Evolutionary conservation across 2,113 vertebrate genomes (phyloP).

Genomic region (Chunga burmeisteri): DNA sequence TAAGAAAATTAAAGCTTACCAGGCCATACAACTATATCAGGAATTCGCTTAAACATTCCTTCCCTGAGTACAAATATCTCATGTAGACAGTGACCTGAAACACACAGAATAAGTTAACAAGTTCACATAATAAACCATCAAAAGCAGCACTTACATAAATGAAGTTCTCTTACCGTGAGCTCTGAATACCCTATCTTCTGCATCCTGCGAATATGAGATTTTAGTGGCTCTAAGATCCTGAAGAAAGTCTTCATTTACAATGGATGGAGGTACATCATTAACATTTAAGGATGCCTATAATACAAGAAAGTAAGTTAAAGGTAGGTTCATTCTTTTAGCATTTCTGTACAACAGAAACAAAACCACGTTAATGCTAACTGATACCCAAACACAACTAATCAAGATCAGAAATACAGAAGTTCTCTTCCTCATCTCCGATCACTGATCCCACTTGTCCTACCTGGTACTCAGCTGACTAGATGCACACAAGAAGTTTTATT

Average conservation of each 20-base stretch:
- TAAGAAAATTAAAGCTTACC: constrained; percentile 74
- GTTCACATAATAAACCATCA: not conserved
- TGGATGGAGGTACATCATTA: constrained; percentile 82
- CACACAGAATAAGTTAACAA: constrained; percentile 35
- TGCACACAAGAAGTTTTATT: not conserved
- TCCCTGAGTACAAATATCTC: constrained; percentile 96
- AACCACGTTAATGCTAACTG: not conserved
- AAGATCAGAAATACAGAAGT: not conserved
- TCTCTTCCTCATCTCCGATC: not conserved
- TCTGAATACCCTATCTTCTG: constrained; percentile 92
- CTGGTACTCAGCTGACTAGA: not conserved
- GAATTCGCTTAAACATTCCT: constrained; percentile 90
- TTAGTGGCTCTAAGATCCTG: constrained; percentile 86
- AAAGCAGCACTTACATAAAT: not conserved
- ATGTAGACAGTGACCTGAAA: constrained; percentile 94
- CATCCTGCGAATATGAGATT: constrained; percentile 88
- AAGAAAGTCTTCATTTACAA: constrained; percentile 88
- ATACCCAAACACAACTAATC: not conserved
- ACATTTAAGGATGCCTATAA: constrained; percentile 84
- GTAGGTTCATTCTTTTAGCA: not conserved
- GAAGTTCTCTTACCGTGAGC: constrained; percentile 84
- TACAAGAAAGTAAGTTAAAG: constrained; percentile 37
- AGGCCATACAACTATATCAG: constrained; percentile 96
- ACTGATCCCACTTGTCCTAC: not conserved
- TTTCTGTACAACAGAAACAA: not conserved